Evolutionary conservation across 2,797 vertebrate genomes (phyloP).

Genomic region (Urophycis tenuis): DNA sequence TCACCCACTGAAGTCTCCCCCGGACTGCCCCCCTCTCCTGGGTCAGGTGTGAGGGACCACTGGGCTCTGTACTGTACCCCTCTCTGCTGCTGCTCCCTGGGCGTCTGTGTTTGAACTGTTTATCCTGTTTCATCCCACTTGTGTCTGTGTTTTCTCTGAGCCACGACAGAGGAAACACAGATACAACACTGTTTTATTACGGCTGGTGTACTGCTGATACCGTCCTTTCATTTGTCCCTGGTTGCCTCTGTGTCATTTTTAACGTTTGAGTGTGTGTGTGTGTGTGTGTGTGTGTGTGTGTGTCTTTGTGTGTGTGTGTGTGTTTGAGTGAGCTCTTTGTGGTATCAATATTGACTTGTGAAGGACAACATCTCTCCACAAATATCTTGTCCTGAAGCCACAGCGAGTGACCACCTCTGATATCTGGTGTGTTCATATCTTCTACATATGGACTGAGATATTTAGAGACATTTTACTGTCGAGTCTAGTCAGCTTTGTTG

Average conservation of each 20-base stretch:
- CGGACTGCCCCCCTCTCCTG: constrained; percentile 17
- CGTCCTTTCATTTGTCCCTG: background rate
- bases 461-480: background rate
- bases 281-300: too few species aligned
- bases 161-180: background rate
- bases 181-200: too few species aligned
- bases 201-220: too few species aligned
- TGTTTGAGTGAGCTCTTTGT: background rate
- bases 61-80: constrained; percentile 82
- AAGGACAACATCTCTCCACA: background rate
- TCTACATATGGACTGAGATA: background rate
- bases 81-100: constrained; percentile 40
- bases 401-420: constrained; percentile 21
- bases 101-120: constrained; percentile 38
- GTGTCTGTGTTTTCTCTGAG: background rate
- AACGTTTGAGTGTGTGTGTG: too few species aligned
- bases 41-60: constrained; percentile 40
- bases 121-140: constrained; percentile 20
- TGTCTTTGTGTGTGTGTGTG: background rate
- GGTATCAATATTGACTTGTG: background rate
- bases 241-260: too few species aligned
- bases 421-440: background rate
- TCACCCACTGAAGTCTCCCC: too few species aligned
- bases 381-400: constrained; percentile 10
- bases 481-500: background rate